Percentiles rank a stretch among this genome's conserved stretches.
These are phyloP conservation scores for Threskiornis aethiopicus DNA, from an alignment of 2,797 vertebrate genomes.

Conservation along the genomic window DNA sequence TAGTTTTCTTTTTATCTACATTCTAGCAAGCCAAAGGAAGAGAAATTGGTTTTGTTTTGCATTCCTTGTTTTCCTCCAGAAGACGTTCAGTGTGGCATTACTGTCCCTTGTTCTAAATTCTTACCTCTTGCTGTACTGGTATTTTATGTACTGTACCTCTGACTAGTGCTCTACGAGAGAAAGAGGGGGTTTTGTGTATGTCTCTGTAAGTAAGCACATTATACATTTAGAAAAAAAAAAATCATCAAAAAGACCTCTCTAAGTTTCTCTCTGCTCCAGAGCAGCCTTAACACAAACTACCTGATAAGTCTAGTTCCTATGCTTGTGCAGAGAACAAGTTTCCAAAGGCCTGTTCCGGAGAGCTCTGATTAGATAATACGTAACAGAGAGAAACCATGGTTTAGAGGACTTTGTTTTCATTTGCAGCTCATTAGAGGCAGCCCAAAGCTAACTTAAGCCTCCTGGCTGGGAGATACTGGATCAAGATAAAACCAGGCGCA, in stretches of 20 bases:
- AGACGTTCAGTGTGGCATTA: not conserved
- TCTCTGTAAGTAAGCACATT: not conserved
- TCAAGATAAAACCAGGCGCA: slow-evolving; percentile 16
- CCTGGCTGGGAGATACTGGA: not conserved
- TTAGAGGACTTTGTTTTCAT: slow-evolving; percentile 47
- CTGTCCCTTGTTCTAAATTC: not conserved
- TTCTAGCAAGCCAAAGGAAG: not conserved
- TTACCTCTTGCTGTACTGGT: not conserved
- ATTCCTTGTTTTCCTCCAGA: not conserved
- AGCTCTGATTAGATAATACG: slow-evolving; percentile 21
- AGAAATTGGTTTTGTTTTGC: not conserved
- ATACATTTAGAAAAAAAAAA: not conserved
- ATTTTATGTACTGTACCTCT: not conserved
- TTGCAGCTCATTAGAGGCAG: slow-evolving; percentile 33
- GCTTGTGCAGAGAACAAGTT: not conserved
- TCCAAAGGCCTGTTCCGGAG: not conserved
- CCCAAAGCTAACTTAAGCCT: slow-evolving; percentile 23
- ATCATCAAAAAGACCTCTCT: not conserved
- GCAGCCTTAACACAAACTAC: not conserved
- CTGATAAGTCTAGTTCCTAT: not conserved
- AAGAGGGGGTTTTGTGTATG: not conserved
- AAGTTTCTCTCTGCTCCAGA: not conserved
- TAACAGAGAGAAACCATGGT: not conserved
- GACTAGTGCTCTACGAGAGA: not conserved
- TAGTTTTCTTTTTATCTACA: not conserved